A percentile compares a stretch with the other conserved stretches of the same genome.
Conservation (phyloP, 2,113 vertebrate species). For the Eulemur rufifrons region DNA sequence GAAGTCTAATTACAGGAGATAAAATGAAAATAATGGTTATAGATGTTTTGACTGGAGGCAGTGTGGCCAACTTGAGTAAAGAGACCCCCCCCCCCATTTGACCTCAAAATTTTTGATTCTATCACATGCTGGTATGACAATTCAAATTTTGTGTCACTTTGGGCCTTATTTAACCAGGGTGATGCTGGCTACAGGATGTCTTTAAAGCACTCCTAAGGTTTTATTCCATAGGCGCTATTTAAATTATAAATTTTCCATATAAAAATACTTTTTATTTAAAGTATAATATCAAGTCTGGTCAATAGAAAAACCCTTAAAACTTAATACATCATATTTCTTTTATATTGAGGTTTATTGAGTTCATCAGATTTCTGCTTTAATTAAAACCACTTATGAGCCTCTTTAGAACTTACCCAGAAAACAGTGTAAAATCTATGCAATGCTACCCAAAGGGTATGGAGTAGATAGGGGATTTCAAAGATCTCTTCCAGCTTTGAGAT, state of each 20-base stretch:
- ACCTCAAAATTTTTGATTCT: constrained; percentile 56
- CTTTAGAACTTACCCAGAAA: constrained; percentile 59
- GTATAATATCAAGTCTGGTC: background rate
- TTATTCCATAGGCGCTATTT: constrained; percentile 63
- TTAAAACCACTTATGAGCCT: constrained; percentile 57
- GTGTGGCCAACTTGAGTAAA: constrained; percentile 1
- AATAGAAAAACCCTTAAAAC: constrained; percentile 21
- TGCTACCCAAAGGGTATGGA: background rate
- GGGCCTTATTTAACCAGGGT: constrained; percentile 29
- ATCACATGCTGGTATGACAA: background rate
- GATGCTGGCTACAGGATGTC: background rate
- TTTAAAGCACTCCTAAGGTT: constrained; percentile 34
- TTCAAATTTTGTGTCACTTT: constrained; percentile 45
- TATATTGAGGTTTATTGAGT: background rate
- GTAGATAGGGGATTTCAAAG: background rate
- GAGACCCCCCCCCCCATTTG: background rate
- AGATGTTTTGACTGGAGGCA: constrained; percentile 37
- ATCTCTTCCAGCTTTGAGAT: background rate
- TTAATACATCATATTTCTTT: constrained; percentile 33
- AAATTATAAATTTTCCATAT: constrained; percentile 39
- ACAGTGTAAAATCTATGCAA: constrained; percentile 53
- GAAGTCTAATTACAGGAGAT: constrained; percentile 44
- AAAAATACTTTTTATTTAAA: constrained; percentile 28
- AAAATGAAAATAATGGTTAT: constrained; percentile 47
- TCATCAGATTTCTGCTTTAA: constrained; percentile 54